phyloP scores from a whole-genome alignment of 2,797 vertebrate genomes.

The Philypnodon macrostomus region DNA sequence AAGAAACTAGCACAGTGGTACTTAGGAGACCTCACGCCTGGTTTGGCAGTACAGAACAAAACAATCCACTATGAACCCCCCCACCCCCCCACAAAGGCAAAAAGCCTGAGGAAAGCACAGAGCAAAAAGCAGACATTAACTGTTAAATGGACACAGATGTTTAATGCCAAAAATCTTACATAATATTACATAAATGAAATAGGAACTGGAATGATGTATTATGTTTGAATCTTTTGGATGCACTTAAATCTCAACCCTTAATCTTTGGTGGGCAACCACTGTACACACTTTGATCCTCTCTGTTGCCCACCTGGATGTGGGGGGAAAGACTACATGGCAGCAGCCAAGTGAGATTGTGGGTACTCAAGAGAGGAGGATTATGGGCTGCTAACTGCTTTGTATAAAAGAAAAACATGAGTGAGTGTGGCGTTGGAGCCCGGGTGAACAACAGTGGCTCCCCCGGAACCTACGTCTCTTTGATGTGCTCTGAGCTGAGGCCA shows the following conservation, averaged over 20 bases:
- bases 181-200: background rate
- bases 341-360: conserved; percentile 41
- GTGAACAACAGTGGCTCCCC: conserved; percentile 59
- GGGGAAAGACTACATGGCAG: conserved; percentile 36
- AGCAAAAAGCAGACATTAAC: conserved; percentile 34
- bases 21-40: conserved; percentile 50
- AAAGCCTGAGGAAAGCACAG: conserved; percentile 51
- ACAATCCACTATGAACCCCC: conserved; percentile 47
- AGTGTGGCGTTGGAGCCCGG: conserved; percentile 25
- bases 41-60: conserved; percentile 58
- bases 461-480: conserved; percentile 78
- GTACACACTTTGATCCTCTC: conserved; percentile 37
- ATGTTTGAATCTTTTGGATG: conserved; percentile 37
- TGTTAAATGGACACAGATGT: conserved; percentile 16
- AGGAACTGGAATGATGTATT: background rate
- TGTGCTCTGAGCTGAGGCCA: conserved; percentile 75
- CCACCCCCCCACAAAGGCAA: conserved; percentile 44
- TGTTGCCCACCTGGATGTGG: conserved; percentile 27
- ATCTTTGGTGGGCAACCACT: conserved; percentile 48
- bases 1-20: conserved; percentile 40
- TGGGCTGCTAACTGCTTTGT: conserved; percentile 47
- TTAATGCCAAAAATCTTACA: background rate
- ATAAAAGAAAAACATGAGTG: conserved; percentile 53
- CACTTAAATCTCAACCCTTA: conserved; percentile 72
- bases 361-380: conserved; percentile 55